Evolutionary conservation across 2,888 invertebrate species (phyloP).

Genomic region (Pristionchus japonicus): DNA sequence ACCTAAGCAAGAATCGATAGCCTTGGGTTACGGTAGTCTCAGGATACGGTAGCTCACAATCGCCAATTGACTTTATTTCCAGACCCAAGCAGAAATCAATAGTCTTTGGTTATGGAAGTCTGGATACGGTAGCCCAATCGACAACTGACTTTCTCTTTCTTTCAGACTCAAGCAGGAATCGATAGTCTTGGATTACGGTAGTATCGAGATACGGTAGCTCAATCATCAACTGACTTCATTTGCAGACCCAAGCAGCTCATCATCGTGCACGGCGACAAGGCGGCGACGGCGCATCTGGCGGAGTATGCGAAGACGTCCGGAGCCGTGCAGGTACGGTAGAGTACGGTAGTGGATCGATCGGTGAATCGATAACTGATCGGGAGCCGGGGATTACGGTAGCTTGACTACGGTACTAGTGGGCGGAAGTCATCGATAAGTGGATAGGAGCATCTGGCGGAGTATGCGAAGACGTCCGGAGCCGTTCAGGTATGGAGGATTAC

Average conservation of each 20-base stretch:
- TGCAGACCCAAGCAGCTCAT: constrained; percentile 87
- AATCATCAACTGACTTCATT: not conserved
- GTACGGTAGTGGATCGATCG: not conserved
- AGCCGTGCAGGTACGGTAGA: constrained; percentile 54
- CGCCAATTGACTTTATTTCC: too few species aligned
- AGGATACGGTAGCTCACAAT: too few species aligned
- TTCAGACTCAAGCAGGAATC: not conserved
- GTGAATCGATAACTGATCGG: not conserved
- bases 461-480: constrained; percentile 61
- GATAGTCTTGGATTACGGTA: not conserved
- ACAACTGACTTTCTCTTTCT: too few species aligned
- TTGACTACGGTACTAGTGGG: too few species aligned
- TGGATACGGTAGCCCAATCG: too few species aligned
- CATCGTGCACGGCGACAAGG: constrained; percentile 84
- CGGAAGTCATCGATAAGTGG: too few species aligned
- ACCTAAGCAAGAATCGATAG: not conserved
- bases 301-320: constrained; percentile 73
- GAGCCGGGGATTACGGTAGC: too few species aligned
- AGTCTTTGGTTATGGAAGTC: too few species aligned
- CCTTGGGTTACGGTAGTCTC: not conserved
- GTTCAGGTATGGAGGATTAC: constrained; percentile 51
- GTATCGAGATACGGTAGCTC: too few species aligned
- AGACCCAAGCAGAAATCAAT: too few species aligned
- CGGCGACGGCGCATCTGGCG: constrained; percentile 83
- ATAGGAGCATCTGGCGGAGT: constrained; percentile 81